phyloP scores from a whole-genome alignment of 2,888 invertebrate genomes.

The Nephrotoma appendiculata region DNA sequence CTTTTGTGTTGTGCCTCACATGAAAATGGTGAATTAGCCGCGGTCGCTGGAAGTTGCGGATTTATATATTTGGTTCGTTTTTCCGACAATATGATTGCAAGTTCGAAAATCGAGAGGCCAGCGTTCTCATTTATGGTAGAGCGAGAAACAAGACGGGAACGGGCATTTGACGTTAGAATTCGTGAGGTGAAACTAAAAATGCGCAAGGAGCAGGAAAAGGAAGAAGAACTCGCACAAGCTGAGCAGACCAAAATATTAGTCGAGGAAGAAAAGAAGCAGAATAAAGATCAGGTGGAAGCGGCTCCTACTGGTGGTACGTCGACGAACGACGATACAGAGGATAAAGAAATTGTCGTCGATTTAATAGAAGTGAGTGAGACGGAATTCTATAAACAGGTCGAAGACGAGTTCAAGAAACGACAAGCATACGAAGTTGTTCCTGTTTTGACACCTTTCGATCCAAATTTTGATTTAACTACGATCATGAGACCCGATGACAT shows the following conservation, averaged over 20 bases:
- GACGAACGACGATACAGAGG: not conserved
- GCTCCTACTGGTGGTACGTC: no score
- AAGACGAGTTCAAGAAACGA: not conserved
- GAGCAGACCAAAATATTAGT: not conserved
- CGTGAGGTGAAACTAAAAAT: conserved; percentile 60
- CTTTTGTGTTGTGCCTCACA: conserved; percentile 52
- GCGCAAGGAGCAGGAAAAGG: not conserved
- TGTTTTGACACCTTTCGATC: not conserved
- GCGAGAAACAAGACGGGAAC: conserved; percentile 74
- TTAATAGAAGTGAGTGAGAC: not conserved
- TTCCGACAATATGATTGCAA: conserved; percentile 51
- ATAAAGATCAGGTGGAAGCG: not conserved
- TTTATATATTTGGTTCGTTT: conserved; percentile 54
- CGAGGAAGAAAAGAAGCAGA: not conserved
- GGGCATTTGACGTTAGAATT: conserved; percentile 74
- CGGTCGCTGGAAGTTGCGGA: conserved; percentile 53
- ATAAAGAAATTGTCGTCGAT: not conserved
- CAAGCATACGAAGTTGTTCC: not conserved
- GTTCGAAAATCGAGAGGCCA: conserved; percentile 55
- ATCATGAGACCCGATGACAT: not conserved
- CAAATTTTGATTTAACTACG: not conserved
- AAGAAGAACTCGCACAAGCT: not conserved
- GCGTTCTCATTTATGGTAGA: conserved; percentile 65
- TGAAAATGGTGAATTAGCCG: conserved; percentile 44
- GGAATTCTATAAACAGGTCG: not conserved